A percentile compares a stretch with the other conserved stretches of the same genome.
Evolutionary conservation across 2,888 invertebrate genomes (phyloP).

Genomic region (Dasypolia templi): DNA sequence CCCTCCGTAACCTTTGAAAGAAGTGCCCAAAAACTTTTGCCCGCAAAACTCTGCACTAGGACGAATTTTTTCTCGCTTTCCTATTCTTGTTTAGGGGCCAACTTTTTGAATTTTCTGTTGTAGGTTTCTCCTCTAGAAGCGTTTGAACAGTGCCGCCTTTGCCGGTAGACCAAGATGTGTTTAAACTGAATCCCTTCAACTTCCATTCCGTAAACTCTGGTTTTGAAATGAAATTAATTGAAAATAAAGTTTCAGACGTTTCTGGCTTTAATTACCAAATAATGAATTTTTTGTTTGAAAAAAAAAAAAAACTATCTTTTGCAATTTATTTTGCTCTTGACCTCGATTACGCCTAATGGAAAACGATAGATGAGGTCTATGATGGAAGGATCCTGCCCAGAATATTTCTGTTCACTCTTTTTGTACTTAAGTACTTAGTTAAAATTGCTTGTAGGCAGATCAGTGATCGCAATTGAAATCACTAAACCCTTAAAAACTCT

Average conservation of each 20-base stretch:
- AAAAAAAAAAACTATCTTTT: neutral
- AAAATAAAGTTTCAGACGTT: neutral
- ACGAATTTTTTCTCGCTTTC: conserved; percentile 51
- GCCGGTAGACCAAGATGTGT: conserved; percentile 16
- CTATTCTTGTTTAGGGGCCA: conserved; percentile 36
- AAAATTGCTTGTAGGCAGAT: conserved; percentile 3
- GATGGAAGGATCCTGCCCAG: too few species aligned
- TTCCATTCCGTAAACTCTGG: conserved; percentile 4
- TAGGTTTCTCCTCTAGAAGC: conserved; percentile 1
- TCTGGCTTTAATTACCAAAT: neutral
- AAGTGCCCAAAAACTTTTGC: conserved; percentile 68
- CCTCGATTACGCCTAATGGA: too few species aligned
- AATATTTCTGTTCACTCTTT: too few species aligned
- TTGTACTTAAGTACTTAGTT: neutral
- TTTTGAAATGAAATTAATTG: neutral
- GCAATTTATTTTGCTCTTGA: too few species aligned
- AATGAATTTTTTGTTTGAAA: neutral
- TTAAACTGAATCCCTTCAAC: conserved; percentile 31
- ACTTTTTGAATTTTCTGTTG: conserved; percentile 33
- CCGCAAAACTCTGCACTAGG: conserved; percentile 53
- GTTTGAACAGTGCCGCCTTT: conserved; percentile 1
- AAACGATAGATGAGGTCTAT: too few species aligned
- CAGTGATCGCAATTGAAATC: neutral
- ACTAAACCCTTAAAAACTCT: neutral
- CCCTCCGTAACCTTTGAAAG: conserved; percentile 72